A percentile compares a stretch with the other conserved stretches of the same genome.
These are phyloP conservation scores for Sylvia borin DNA, from an alignment of 2,797 vertebrate species.

Conservation along the genomic window DNA sequence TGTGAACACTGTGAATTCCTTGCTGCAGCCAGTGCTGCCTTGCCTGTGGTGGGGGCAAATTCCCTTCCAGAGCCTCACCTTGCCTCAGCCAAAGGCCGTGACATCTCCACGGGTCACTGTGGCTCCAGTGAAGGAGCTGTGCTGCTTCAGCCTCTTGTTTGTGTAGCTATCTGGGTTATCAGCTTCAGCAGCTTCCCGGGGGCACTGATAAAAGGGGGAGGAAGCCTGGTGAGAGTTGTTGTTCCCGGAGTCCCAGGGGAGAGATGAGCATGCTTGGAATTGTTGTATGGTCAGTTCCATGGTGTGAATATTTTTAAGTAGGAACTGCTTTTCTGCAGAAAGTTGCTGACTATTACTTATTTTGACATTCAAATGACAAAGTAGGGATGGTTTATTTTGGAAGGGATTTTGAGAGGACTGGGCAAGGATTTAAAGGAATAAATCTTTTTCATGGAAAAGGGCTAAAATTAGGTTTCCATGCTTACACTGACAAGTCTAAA, in stretches of 20 bases:
- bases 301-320: neutral
- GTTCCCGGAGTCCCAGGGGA: neutral
- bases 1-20: neutral
- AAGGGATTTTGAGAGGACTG: slow-evolving; percentile 10
- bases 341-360: neutral
- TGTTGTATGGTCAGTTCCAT: neutral
- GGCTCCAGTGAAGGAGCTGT: neutral
- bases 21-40: neutral
- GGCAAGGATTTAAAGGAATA: slow-evolving; percentile 1
- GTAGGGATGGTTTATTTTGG: neutral
- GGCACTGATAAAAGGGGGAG: neutral
- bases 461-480: neutral
- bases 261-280: neutral
- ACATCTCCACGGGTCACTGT: neutral
- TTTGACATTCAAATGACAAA: slow-evolving; percentile 18
- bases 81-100: neutral
- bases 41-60: neutral
- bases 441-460: neutral
- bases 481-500: slow-evolving; percentile 6
- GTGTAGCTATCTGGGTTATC: neutral
- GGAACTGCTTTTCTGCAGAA: neutral
- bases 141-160: neutral
- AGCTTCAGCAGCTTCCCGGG: neutral
- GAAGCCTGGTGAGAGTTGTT: neutral
- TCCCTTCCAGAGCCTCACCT: neutral